Percentiles rank a stretch among this genome's conserved stretches.
phyloP scores from a whole-genome alignment of 2,888 invertebrate species.

The Cosmopolites sordidus region DNA sequence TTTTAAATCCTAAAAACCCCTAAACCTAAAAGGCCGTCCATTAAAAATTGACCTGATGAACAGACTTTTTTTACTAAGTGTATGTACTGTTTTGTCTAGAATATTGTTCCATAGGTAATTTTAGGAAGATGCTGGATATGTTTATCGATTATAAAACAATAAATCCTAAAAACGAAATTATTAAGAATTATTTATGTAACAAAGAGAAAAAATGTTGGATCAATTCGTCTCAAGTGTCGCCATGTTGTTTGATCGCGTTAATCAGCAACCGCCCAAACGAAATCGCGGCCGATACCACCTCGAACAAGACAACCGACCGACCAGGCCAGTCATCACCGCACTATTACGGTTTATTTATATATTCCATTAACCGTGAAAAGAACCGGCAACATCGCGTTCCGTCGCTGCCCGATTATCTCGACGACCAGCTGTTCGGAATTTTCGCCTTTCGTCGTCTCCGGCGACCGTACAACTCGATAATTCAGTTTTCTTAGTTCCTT shows the following conservation, averaged over 20 bases:
- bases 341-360: slow-evolving; percentile 26
- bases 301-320: neutral
- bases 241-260: neutral
- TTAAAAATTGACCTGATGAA: no score
- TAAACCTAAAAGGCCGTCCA: no score
- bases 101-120: no score
- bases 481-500: slow-evolving; percentile 28
- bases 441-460: slow-evolving; percentile 27
- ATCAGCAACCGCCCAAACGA: neutral
- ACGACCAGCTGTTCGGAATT: slow-evolving; percentile 28
- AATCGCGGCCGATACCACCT: neutral
- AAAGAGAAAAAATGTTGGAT: no score
- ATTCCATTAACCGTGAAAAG: slow-evolving; percentile 27
- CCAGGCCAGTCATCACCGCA: slow-evolving; percentile 12
- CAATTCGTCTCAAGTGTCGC: neutral
- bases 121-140: no score
- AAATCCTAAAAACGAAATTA: no score
- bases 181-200: no score
- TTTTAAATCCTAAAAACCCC: no score
- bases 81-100: no score
- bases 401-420: slow-evolving; percentile 24
- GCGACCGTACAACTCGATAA: slow-evolving; percentile 21
- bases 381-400: slow-evolving; percentile 17
- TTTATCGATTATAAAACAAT: no score
- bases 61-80: no score